phyloP scores from a whole-genome alignment of 2,797 vertebrate genomes.

The Diceros bicornis region DNA sequence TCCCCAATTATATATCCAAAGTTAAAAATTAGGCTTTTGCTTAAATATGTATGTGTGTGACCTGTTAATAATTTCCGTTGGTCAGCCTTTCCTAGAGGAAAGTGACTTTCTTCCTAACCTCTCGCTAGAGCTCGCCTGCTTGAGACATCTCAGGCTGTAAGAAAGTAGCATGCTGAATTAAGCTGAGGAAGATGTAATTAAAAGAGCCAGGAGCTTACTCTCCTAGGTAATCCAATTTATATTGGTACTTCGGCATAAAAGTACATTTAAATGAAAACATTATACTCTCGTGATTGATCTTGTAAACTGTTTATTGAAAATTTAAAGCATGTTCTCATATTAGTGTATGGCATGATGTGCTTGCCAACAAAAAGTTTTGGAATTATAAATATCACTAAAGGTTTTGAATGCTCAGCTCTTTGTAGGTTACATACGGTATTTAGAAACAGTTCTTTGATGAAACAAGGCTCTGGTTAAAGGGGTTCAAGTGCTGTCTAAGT shows the following conservation, averaged over 20 bases:
- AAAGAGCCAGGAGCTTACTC: slow-evolving; percentile 55
- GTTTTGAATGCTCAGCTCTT: not conserved
- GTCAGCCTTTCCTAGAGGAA: not conserved
- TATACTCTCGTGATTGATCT: slow-evolving; percentile 7
- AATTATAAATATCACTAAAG: not conserved
- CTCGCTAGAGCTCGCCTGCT: not conserved
- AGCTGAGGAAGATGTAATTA: slow-evolving; percentile 23
- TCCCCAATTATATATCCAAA: not conserved
- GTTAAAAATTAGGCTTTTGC: slow-evolving; percentile 43
- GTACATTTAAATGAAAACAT: slow-evolving; percentile 29
- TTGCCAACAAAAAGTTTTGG: slow-evolving; percentile 24
- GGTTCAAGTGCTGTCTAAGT: not conserved
- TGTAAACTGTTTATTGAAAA: slow-evolving; percentile 46
- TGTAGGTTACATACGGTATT: not conserved
- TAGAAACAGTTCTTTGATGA: slow-evolving; percentile 27
- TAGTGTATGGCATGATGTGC: not conserved
- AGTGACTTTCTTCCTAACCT: not conserved
- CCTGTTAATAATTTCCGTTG: slow-evolving; percentile 31
- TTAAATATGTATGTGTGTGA: not conserved
- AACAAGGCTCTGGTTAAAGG: not conserved
- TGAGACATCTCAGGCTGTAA: not conserved
- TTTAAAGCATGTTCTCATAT: not conserved
- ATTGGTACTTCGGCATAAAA: slow-evolving; percentile 49
- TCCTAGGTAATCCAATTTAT: slow-evolving; percentile 55
- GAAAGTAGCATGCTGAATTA: slow-evolving; percentile 27